These are phyloP conservation scores for Meloidogyne floridensis DNA, from an alignment of 1,140 invertebrate species.

Conservation along the genomic window DNA sequence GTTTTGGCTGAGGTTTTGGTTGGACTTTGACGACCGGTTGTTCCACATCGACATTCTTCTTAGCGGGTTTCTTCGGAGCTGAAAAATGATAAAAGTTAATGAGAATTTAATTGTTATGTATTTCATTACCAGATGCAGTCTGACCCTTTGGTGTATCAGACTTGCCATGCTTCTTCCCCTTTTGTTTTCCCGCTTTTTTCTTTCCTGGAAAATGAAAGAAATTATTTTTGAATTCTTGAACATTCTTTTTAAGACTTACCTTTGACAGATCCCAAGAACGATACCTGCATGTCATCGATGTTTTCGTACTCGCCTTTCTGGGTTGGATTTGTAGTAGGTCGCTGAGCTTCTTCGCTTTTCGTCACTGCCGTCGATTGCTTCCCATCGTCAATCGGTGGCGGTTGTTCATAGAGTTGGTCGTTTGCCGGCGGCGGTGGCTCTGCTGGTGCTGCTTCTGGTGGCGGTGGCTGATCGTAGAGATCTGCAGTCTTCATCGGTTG, in stretches of 20 bases:
- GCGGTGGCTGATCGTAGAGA: no score
- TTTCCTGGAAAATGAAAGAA: background rate
- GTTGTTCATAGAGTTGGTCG: no score
- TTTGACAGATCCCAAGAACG: background rate
- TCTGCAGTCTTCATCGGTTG: no score
- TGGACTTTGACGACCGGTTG: background rate
- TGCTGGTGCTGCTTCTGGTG: no score
- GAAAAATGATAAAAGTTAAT: background rate
- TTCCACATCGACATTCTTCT: background rate
- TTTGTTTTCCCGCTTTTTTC: background rate
- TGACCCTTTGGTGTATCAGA: background rate
- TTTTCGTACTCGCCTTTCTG: no score
- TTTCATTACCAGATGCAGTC: conserved; percentile 4
- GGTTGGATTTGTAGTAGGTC: no score
- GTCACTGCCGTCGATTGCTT: no score
- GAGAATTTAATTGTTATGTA: background rate
- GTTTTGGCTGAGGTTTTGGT: background rate
- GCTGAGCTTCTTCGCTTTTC: no score
- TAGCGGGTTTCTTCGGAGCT: background rate
- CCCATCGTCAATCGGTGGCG: no score
- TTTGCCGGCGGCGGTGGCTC: no score
- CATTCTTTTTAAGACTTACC: background rate
- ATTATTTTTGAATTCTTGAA: background rate
- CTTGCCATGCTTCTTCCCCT: background rate
- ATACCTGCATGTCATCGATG: no score